phyloP scores from a whole-genome alignment of 1,140 invertebrate genomes.

The Drosophila kurseongensis region DNA sequence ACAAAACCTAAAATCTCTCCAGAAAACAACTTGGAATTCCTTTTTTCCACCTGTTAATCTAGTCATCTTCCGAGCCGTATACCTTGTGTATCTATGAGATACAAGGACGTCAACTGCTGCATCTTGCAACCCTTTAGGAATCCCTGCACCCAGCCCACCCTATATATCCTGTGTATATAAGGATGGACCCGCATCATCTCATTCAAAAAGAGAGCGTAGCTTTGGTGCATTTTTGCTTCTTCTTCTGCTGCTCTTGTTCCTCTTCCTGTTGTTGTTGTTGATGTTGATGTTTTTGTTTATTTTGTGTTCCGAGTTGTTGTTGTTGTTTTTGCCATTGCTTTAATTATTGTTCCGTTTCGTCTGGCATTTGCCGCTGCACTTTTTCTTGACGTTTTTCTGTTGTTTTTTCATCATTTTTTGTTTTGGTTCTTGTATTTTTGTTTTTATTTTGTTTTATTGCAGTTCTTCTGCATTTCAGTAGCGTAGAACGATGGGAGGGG shows the following conservation, averaged over 20 bases:
- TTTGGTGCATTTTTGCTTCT: conserved; percentile 54
- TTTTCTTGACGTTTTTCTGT: conserved; percentile 40
- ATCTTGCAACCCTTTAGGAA: conserved; percentile 44
- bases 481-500: background rate
- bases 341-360: conserved; percentile 82
- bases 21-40: too few species aligned
- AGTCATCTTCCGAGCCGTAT: background rate
- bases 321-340: conserved; percentile 71
- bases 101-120: conserved; percentile 24
- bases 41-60: background rate
- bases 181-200: conserved; percentile 35
- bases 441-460: conserved; percentile 54
- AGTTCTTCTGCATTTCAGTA: conserved; percentile 36
- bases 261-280: conserved; percentile 54
- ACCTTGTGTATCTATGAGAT: conserved; percentile 5
- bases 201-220: conserved; percentile 52
- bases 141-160: conserved; percentile 10
- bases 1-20: too few species aligned
- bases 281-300: conserved; percentile 49
- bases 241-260: conserved; percentile 42
- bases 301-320: conserved; percentile 43
- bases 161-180: conserved; percentile 11
- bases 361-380: conserved; percentile 70
- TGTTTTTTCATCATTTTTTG: conserved; percentile 48
- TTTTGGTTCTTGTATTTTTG: conserved; percentile 50